phyloP scores from a whole-genome alignment of 2,797 vertebrate genomes.

The Coccyzus lansbergi region DNA sequence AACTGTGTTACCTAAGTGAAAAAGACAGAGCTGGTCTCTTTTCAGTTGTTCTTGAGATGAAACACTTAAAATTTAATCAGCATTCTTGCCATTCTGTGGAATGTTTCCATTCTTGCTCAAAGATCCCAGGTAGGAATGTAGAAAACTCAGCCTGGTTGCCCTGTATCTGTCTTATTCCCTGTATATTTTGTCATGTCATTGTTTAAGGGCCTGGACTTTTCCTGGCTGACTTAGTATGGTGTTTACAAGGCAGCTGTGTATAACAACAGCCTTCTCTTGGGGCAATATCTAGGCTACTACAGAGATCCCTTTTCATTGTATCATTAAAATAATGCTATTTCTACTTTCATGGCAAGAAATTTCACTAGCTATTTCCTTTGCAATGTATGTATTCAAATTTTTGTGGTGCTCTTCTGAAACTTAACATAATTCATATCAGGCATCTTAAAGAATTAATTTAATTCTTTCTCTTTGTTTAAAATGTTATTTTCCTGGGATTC shows the following conservation, averaged over 20 bases:
- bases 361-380: not conserved
- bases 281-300: not conserved
- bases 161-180: not conserved
- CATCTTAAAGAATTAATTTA: not conserved
- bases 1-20: not conserved
- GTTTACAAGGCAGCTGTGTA: not conserved
- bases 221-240: not conserved
- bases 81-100: not conserved
- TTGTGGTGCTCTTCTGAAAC: not conserved
- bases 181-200: not conserved
- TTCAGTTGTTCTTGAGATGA: not conserved
- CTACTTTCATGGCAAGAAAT: not conserved
- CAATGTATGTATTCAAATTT: not conserved
- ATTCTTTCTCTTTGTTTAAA: not conserved
- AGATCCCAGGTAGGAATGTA: not conserved
- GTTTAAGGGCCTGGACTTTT: not conserved
- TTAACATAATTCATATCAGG: fast-evolving
- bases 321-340: not conserved
- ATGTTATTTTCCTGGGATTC: not conserved
- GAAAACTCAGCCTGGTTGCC: not conserved
- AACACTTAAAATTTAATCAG: not conserved
- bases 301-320: not conserved
- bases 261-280: not conserved
- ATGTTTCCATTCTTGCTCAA: not conserved
- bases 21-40: not conserved